Base-by-base conservation (phyloP, 2,113 vertebrate genomes). In the Xiphophorus couchianus region DNA sequence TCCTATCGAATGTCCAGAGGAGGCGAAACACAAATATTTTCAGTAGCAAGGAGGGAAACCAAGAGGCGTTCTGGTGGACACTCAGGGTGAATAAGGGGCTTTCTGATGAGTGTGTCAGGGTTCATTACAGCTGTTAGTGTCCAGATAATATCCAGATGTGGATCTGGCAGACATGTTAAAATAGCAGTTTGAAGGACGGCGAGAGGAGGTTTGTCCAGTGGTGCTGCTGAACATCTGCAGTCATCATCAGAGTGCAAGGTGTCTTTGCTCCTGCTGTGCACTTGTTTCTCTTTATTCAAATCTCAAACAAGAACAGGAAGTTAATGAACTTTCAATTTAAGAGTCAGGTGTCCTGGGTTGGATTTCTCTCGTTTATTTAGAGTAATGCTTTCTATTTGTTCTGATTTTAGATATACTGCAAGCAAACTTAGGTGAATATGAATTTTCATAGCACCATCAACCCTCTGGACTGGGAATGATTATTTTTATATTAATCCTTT, bases 1-100 rank as follows among this genome's bases (percentile, higher is more conserved):
- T 80, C 64, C 78, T 79, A 89, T 91, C 86, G 77, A 83, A 86
- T 92, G 90, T 94, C 91, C 91, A 64, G 84, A 82, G 75, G 74
- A 86, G 74, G 77, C 71, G 87, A 92, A 91, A 94, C 86, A 85
- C 88, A 84, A 92, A 87, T 93, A 89, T 89, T 91, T 92, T 89
- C 89, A 89, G 91, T 88, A 91, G 92, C 90, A 73, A 85, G 27
- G 66, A 83, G 83, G 17, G 62, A 91, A 90, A 92, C 85, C 88
- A 76, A 87, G 88, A 86, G 79, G 76, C 69, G 12, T 79, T 87
- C 85, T 91, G 73, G 84, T 80, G 84, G 81, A 91, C 88, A 81
- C 77, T 91, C 90, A 89, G 72, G 89, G 83, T 65, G 87, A 93
- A 92, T 89, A 89, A 82, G 81, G 80, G 76, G 88, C 68, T 88